Percentiles rank a stretch among this genome's conserved stretches.
These are phyloP conservation scores for Desmodus rotundus DNA, from an alignment of 2,113 vertebrate genomes.

Conservation along the genomic window DNA sequence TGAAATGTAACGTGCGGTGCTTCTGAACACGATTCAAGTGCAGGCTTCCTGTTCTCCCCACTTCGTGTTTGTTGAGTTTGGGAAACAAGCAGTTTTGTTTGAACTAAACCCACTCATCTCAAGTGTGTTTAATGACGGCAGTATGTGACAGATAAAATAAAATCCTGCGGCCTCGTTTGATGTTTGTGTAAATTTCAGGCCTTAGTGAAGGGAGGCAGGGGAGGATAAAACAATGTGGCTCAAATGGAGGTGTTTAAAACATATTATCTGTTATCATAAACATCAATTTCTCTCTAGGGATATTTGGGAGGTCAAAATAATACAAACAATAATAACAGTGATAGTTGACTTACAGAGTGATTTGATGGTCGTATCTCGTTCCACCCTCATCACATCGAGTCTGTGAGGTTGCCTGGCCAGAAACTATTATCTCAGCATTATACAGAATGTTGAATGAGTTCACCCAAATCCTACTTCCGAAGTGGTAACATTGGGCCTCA, in stretches of 20 bases:
- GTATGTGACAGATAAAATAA: constrained; percentile 80
- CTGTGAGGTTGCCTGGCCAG: neutral
- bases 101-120: constrained; percentile 81
- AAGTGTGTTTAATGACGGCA: constrained; percentile 82
- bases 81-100: constrained; percentile 79
- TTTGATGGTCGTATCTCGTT: neutral
- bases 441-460: neutral
- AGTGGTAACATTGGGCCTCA: neutral
- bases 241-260: neutral
- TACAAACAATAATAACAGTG: neutral
- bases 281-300: neutral
- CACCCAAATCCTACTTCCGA: neutral
- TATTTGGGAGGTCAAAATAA: neutral
- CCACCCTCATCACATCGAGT: neutral
- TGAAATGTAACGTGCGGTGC: constrained; percentile 65
- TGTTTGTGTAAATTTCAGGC: constrained; percentile 81
- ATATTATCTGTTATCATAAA: neutral
- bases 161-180: constrained; percentile 77
- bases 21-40: constrained; percentile 74
- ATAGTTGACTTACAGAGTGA: neutral
- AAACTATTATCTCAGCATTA: neutral
- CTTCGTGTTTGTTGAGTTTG: constrained; percentile 75
- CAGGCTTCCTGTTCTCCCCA: constrained; percentile 68
- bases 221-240: constrained; percentile 12
- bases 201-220: constrained; percentile 54